Base-by-base conservation (phyloP, 2,113 vertebrate species). In the Sporophila hypoxantha region DNA sequence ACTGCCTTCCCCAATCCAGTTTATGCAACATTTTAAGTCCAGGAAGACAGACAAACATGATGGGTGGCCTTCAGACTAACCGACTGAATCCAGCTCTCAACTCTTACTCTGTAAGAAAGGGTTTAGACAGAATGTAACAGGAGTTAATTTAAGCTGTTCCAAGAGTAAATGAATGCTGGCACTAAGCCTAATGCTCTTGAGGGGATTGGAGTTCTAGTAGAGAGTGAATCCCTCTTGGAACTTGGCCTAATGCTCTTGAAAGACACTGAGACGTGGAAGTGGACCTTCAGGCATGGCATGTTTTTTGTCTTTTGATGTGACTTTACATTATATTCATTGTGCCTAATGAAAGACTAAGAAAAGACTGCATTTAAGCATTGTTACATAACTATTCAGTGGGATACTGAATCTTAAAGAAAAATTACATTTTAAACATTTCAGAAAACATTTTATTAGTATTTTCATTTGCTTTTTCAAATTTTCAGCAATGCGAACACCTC, bases 131-230 rank as follows among this genome's bases (percentile, higher is more conserved):
- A 81, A 93, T 50, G 46, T 76, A 94, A 60, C 64, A 87, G 23
- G 37, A 93, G 41, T 91, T 87, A 94, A 92, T 80, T 89, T 93
- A 89, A 92, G 68, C 89, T 62, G 68, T 65, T 94, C 84, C 66
- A 83, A 82, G 57, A 89, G 53, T 69, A 89, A 85, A 83, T 81
- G 82, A 93, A 92, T 66, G 62, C 55, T 94, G 89, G 87, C 91
- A 73, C 46, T 86, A 95, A 92, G 87, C 89, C 92, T 88, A 94
- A 95, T 71, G 80, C 82, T 93, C 85, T 91, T 73, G 34, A 91
- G 80, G 70, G 89, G 73, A 92, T 20, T 86, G 76, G 53, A 91
- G 82, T 55, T 89, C 69, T 75, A 90, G 59, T 44, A 85, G 53
- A 76, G 49, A 94, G 49, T 55, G 76, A 92, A 93, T 76, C 71